A percentile compares a stretch with the other conserved stretches of the same genome.
These are phyloP conservation scores for Theristus sp. DNA, from an alignment of 2,888 invertebrate species.

Conservation along the genomic window DNA sequence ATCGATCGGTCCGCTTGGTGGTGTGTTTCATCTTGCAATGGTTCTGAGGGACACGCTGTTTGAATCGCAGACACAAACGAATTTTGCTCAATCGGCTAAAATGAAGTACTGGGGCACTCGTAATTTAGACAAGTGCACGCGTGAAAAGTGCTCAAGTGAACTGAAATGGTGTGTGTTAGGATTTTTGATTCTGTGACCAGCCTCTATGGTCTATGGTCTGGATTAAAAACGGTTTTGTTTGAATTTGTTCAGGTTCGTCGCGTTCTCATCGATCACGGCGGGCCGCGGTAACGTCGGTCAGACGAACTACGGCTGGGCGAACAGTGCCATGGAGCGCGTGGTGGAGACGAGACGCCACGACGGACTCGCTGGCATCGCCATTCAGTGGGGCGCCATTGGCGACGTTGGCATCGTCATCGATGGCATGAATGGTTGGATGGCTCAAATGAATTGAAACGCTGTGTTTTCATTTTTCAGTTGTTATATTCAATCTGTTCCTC, in stretches of 20 bases:
- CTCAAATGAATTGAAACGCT: neutral
- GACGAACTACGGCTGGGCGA: slow-evolving; percentile 86
- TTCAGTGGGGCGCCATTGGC: slow-evolving; percentile 98
- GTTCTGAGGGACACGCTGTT: slow-evolving; percentile 37
- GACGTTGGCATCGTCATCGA: slow-evolving; percentile 39
- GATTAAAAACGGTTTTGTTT: neutral
- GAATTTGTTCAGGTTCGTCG: slow-evolving; percentile 54
- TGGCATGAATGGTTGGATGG: neutral
- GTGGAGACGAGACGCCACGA: slow-evolving; percentile 62
- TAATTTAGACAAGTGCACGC: slow-evolving; percentile 55
- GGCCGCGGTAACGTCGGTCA: slow-evolving; percentile 92
- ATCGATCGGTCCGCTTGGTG: too few species aligned
- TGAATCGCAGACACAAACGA: slow-evolving; percentile 29
- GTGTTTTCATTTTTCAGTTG: neutral
- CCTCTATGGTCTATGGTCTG: neutral
- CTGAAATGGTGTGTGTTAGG: slow-evolving; percentile 4
- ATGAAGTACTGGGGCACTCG: slow-evolving; percentile 64
- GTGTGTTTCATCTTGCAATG: too few species aligned
- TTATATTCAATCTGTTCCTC: too few species aligned
- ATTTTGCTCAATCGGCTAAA: slow-evolving; percentile 38
- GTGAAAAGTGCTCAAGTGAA: slow-evolving; percentile 50
- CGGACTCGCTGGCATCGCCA: slow-evolving; percentile 64
- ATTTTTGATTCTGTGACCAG: neutral
- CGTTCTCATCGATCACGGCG: slow-evolving; percentile 86
- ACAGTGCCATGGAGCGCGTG: slow-evolving; percentile 89